phyloP scores from a whole-genome alignment of 1,140 invertebrate species.

The Drosophila nigromelanica region DNA sequence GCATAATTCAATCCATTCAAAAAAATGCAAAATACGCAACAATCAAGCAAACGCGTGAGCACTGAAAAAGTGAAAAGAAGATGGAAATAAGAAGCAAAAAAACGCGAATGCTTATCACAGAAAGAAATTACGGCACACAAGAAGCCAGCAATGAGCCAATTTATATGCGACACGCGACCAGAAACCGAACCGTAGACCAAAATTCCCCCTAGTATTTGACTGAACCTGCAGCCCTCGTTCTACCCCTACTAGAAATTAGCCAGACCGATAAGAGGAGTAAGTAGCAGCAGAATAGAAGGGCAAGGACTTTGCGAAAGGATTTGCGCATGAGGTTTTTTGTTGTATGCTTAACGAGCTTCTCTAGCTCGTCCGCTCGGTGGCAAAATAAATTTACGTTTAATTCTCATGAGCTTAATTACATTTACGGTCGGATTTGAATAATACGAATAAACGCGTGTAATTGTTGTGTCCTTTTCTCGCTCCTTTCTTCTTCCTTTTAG shows the following conservation, averaged over 20 bases:
- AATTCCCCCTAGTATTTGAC: constrained; percentile 31
- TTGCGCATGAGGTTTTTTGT: constrained; percentile 29
- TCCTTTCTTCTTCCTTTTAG: background rate
- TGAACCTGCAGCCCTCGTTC: background rate
- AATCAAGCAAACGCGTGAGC: constrained; percentile 11
- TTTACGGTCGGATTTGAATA: constrained; percentile 75
- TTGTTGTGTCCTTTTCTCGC: constrained; percentile 29
- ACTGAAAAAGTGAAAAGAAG: background rate
- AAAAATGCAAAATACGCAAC: constrained; percentile 25
- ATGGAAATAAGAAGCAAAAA: background rate
- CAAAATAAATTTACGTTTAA: constrained; percentile 71
- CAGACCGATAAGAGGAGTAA: constrained; percentile 10
- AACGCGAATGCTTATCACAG: constrained; percentile 48
- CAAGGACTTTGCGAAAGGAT: constrained; percentile 55
- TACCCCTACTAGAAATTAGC: constrained; percentile 52
- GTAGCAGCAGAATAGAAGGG: background rate
- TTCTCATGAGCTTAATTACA: constrained; percentile 80
- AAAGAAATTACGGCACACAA: constrained; percentile 43
- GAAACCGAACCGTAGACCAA: constrained; percentile 31
- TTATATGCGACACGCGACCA: constrained; percentile 70
- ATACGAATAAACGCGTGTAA: constrained; percentile 68
- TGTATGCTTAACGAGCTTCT: constrained; percentile 34
- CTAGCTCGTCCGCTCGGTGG: constrained; percentile 19
- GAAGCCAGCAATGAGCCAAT: constrained; percentile 71
- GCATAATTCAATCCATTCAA: constrained; percentile 12